Percentiles rank a stretch among this genome's conserved stretches.
Evolutionary conservation across 2,797 vertebrate species (phyloP).

Genomic region (Enteromius paludinosus): DNA sequence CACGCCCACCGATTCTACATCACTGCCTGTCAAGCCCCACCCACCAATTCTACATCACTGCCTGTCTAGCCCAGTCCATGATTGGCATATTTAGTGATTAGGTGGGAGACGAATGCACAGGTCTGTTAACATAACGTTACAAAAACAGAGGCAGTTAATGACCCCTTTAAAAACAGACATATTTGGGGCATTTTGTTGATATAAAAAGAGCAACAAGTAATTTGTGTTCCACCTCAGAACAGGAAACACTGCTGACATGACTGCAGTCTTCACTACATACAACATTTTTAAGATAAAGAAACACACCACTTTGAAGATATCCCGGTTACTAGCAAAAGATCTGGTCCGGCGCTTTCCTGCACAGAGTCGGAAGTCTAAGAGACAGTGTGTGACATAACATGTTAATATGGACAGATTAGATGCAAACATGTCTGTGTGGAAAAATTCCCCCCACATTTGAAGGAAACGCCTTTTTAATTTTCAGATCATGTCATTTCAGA

Average conservation of each 20-base stretch:
- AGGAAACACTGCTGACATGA: not conserved
- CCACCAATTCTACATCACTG: too few relatives aligned
- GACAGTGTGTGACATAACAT: not conserved
- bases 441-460: not conserved
- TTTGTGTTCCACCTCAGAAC: not conserved
- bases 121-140: too few relatives aligned
- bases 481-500: not conserved
- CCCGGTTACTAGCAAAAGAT: conserved; percentile 56
- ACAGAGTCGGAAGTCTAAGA: conserved; percentile 33
- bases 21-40: too few relatives aligned
- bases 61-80: too few relatives aligned
- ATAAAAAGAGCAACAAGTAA: not conserved
- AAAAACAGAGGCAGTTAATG: too few relatives aligned
- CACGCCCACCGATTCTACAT: too few relatives aligned
- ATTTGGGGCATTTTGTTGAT: not conserved
- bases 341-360: conserved; percentile 51
- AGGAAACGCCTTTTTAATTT: not conserved
- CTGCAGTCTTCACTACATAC: not conserved
- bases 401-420: not conserved
- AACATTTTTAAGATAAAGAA: not conserved
- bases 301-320: conserved; percentile 45
- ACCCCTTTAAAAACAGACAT: too few relatives aligned
- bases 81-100: too few relatives aligned
- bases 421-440: not conserved
- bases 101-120: too few relatives aligned